Conservation (phyloP, 2,113 vertebrate genomes). For the Nestor notabilis region DNA sequence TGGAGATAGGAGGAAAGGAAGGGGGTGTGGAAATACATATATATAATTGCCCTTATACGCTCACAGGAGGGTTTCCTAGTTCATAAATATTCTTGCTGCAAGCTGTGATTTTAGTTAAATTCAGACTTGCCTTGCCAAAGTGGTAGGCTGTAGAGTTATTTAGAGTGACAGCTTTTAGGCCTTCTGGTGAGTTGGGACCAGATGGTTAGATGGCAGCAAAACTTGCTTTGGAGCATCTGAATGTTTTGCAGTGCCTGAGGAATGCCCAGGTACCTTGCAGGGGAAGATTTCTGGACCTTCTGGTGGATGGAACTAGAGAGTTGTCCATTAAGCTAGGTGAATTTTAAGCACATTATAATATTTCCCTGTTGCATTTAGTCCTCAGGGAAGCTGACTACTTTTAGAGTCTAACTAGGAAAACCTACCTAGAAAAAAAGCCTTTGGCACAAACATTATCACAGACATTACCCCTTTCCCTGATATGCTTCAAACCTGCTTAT, state of each 20-base stretch:
- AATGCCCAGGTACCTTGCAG: neutral
- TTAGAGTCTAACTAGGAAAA: neutral
- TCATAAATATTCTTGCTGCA: conserved; percentile 42
- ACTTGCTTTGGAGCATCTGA: neutral
- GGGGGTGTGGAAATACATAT: neutral
- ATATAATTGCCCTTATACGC: neutral
- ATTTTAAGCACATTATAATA: neutral
- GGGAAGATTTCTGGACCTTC: neutral
- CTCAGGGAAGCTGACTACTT: neutral
- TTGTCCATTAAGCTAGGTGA: neutral
- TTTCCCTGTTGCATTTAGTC: neutral
- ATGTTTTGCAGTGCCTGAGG: neutral
- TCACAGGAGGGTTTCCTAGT: conserved; percentile 35
- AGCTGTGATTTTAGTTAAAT: conserved; percentile 40
- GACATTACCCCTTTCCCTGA: neutral
- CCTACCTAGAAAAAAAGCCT: neutral
- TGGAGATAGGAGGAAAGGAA: neutral
- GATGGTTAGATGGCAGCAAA: neutral
- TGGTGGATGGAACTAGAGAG: neutral
- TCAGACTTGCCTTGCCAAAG: neutral
- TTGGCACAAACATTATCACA: neutral
- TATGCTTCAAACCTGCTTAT: neutral
- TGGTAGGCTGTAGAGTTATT: conserved; percentile 3
- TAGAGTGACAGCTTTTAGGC: conserved; percentile 31
- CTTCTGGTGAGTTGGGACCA: neutral